Base-by-base conservation (phyloP, 2,888 invertebrate genomes). In the Acrobasis suavella region DNA sequence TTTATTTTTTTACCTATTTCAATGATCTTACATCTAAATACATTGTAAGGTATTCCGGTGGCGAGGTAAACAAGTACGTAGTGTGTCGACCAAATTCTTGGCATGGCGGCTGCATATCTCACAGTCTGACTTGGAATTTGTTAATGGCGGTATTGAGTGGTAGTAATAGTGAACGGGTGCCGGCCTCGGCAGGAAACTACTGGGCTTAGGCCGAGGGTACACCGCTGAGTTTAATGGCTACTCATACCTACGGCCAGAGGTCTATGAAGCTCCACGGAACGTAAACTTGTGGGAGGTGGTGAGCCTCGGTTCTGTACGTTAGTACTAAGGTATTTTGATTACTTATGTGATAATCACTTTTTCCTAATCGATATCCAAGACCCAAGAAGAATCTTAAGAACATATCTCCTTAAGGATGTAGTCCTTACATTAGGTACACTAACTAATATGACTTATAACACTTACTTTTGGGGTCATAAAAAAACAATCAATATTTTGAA, bases 1-100 rank as follows among this genome's bases (percentile, higher is more conserved):
- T 22, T 22, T 42, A 42, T 3, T 42, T 46, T 14, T 46, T 46
- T 46, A 46, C 12, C 10, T n/a, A 14, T 14, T 14, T 5, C 6
- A 0, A 10, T 12, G 14, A n/a, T 46, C 46, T 46, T 14, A 14
- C n/a, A n/a, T n/a, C n/a, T 39, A 68, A 69, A 56, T 16, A 16
- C 68, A 73, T 77, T 80, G 82, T 81, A 81, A 83, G 72, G 76
- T 72, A 72, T 73, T 70, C 71, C 32, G 50, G 64, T 66, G 65
- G 76, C 83, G 87, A 87, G 84, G 89, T 86, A 87, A 90, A 87
- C 87, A 86, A 87, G 83, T 80, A 81, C 80, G 82, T 80, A 74
- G 79, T 76, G 80, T 82, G 77, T 83, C 82, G 78, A 81, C 84
- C 80, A 85, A 89, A 91, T 90, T 88, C 89, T 86, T 87, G 84